Base-by-base conservation (phyloP, 1,140 invertebrate genomes). In the Orius insidiosus region DNA sequence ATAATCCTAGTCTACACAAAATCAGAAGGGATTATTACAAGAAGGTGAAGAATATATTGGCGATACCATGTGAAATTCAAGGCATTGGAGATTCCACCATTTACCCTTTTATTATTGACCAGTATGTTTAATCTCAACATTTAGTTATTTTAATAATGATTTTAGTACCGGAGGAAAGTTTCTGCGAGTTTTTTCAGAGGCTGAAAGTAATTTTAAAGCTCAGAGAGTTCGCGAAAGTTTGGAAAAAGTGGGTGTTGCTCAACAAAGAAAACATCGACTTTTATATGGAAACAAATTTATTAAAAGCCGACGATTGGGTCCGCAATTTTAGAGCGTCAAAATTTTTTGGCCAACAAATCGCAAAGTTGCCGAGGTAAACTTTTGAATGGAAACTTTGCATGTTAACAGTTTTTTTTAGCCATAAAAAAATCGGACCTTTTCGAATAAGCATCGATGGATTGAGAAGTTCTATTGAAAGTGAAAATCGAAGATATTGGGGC, bases 311-410 rank as follows among this genome's bases (percentile, higher is more conserved):
- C 6, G 66, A 72, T 4, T 95, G 83, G 81, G 79, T 83, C 54
- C 52, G 67, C 30, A 89, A 92, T 63, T 88, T 95, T 59, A 75
- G 78, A 51, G 72, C 76, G 2, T 78, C 88, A 37, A 94, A 94
- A 63, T n/a, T n/a, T n/a, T n/a, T n/a, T n/a, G n/a, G n/a, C n/a
- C n/a, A n/a, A n/a, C n/a, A n/a, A n/a, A n/a, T n/a, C n/a, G n/a
- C n/a, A n/a, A n/a, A n/a, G n/a, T n/a, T n/a, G n/a, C n/a, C n/a
- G n/a, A n/a, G n/a, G n/a, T n/a, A n/a, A n/a, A n/a, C n/a, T n/a
- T n/a, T n/a, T n/a, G n/a, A n/a, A n/a, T n/a, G n/a, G n/a, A n/a
- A n/a, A n/a, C n/a, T n/a, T n/a, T n/a, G n/a, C n/a, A n/a, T n/a
- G n/a, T n/a, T n/a, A n/a, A n/a, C n/a, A n/a, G n/a, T n/a, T n/a